Conservation (phyloP, 2,888 invertebrate genomes). For the Catotricha subobsoleta region DNA sequence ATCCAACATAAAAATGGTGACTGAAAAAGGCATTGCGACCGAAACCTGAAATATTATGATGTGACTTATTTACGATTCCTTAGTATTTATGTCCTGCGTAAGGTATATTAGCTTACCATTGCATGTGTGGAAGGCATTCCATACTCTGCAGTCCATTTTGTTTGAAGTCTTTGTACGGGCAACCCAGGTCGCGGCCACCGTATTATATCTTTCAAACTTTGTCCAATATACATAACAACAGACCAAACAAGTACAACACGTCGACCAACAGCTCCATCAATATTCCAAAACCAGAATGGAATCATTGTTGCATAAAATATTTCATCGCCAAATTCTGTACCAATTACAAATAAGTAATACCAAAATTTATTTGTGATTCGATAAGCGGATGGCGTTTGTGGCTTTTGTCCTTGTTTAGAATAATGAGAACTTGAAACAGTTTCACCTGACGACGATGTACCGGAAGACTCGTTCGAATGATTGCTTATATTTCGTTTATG, state of each 20-base stretch:
- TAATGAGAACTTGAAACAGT: not conserved
- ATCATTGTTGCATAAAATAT: constrained; percentile 81
- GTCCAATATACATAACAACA: constrained; percentile 73
- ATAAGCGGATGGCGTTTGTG: not conserved
- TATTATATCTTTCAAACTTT: constrained; percentile 75
- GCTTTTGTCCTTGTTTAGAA: not conserved
- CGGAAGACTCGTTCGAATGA: not conserved
- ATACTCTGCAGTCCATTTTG: constrained; percentile 79
- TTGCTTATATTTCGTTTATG: constrained; percentile 1
- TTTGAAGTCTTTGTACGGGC: constrained; percentile 66
- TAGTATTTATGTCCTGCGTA: not conserved
- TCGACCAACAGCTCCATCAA: constrained; percentile 72
- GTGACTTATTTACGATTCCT: not conserved
- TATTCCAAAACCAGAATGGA: constrained; percentile 89
- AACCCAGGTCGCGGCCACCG: constrained; percentile 73
- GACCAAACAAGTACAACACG: constrained; percentile 70
- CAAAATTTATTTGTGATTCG: constrained; percentile 52
- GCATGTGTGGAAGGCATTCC: constrained; percentile 94
- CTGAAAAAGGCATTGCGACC: constrained; percentile 70
- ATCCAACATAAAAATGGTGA: constrained; percentile 60
- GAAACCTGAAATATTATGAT: constrained; percentile 25
- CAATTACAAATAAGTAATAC: constrained; percentile 70
- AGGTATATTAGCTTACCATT: constrained; percentile 40
- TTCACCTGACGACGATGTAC: not conserved
- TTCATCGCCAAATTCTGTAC: constrained; percentile 78